A percentile compares a stretch with the other conserved stretches of the same genome.
Conservation (phyloP, 2,888 invertebrate genomes). For the Drosophila niveifrons region DNA sequence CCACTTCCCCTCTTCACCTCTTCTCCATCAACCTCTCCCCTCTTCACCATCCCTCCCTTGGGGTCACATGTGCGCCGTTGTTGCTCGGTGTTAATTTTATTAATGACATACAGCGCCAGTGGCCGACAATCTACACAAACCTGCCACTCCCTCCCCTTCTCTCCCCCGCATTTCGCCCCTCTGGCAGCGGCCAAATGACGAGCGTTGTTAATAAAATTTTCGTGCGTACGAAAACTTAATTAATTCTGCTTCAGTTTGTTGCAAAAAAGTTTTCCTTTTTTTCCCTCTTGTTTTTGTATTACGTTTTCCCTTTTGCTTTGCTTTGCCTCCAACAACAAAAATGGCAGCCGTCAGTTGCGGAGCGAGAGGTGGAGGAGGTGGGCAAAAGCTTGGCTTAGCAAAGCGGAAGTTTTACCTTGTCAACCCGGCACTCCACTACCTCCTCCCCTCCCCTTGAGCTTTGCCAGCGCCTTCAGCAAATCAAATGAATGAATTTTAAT, state of each 20-base stretch:
- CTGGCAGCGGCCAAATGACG: background rate
- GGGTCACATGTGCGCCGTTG: constrained; percentile 53
- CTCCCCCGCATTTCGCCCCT: background rate
- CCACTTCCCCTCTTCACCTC: background rate
- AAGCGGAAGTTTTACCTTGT: constrained; percentile 23
- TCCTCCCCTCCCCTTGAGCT: background rate
- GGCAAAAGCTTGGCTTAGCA: background rate
- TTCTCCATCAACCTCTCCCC: background rate
- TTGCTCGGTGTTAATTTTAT: constrained; percentile 84
- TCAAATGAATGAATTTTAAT: constrained; percentile 81
- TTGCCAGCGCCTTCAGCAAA: constrained; percentile 50
- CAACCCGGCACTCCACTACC: constrained; percentile 7
- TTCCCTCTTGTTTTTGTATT: constrained; percentile 3
- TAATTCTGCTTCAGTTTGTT: constrained; percentile 79
- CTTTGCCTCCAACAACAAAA: constrained; percentile 37
- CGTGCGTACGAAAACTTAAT: constrained; percentile 79
- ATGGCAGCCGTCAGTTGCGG: constrained; percentile 59
- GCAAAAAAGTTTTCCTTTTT: constrained; percentile 52
- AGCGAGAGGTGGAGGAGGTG: background rate
- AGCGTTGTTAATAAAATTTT: constrained; percentile 65
- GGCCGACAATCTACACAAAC: constrained; percentile 28
- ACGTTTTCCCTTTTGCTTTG: background rate
- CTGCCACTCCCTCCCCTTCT: background rate
- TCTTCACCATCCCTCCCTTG: background rate
- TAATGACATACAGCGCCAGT: constrained; percentile 82